These are phyloP conservation scores for Vidua macroura DNA, from an alignment of 2,113 vertebrate species.

Conservation along the genomic window DNA sequence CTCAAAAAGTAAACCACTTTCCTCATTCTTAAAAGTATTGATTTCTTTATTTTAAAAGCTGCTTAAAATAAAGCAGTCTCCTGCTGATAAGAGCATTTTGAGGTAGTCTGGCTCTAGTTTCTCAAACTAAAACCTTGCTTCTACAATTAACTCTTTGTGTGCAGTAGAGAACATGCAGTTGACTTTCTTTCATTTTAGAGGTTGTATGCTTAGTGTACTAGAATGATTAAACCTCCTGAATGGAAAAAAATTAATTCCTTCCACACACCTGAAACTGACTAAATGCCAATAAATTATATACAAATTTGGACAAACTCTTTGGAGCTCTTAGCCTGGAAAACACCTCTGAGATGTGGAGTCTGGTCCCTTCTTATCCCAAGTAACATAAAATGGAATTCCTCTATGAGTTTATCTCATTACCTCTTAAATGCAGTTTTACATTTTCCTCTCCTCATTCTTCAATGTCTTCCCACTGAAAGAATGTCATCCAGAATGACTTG, in stretches of 20 bases:
- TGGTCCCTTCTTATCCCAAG: neutral
- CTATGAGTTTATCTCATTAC: neutral
- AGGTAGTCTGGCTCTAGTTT: slow-evolving; percentile 9
- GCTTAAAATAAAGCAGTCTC: slow-evolving; percentile 50
- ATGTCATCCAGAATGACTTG: neutral
- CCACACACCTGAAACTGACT: neutral
- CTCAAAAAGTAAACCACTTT: slow-evolving; percentile 8
- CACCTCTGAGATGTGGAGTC: neutral
- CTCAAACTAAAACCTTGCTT: neutral
- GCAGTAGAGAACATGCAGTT: neutral
- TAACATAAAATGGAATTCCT: neutral
- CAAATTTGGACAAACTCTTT: neutral
- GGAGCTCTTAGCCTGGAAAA: neutral
- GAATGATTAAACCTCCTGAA: neutral
- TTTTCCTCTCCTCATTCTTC: neutral
- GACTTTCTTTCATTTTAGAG: neutral
- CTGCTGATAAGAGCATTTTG: slow-evolving; percentile 35
- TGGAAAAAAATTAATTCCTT: neutral
- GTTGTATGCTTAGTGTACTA: neutral
- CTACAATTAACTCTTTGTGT: neutral
- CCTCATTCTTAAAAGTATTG: slow-evolving; percentile 32
- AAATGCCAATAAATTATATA: neutral
- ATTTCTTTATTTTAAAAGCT: slow-evolving; percentile 50
- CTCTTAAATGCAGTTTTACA: neutral
- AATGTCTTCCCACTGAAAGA: neutral